Conservation (phyloP, 2,888 invertebrate species). For the Ptilodon capucinus region DNA sequence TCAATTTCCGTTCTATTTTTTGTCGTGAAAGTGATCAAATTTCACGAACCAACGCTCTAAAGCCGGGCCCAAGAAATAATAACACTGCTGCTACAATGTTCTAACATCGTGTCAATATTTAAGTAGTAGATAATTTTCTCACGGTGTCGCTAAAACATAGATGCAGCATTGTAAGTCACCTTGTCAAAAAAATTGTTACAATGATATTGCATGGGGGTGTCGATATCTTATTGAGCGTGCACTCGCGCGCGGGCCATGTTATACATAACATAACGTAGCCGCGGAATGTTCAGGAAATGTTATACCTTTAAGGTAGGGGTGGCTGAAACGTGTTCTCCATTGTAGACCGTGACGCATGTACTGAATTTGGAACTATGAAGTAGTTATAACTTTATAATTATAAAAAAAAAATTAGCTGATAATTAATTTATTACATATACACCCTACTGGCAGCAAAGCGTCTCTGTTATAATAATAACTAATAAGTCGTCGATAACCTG, state of each 20-base stretch:
- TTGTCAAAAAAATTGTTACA: neutral
- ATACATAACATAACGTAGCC: neutral
- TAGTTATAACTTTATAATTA: too few species aligned
- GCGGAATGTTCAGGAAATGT: neutral
- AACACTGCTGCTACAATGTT: neutral
- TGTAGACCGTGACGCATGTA: too few species aligned
- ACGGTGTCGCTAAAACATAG: neutral
- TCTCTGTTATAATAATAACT: too few species aligned
- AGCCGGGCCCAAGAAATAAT: neutral
- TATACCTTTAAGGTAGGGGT: neutral
- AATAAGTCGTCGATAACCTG: too few species aligned
- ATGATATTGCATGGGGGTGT: too few species aligned
- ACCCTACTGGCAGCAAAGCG: too few species aligned
- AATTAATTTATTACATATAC: too few species aligned
- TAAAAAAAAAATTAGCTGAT: too few species aligned
- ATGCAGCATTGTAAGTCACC: neutral
- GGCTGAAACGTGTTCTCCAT: too few species aligned
- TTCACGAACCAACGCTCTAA: slow-evolving; percentile 4
- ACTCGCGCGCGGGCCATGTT: too few species aligned
- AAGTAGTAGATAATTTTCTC: neutral
- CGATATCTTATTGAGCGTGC: too few species aligned
- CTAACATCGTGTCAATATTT: neutral
- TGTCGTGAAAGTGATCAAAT: slow-evolving; percentile 11
- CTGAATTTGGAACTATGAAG: too few species aligned
- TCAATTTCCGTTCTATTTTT: slow-evolving; percentile 21